Conservation (phyloP, 1,140 invertebrate species). For the Caenorhabditis tropicalis region DNA sequence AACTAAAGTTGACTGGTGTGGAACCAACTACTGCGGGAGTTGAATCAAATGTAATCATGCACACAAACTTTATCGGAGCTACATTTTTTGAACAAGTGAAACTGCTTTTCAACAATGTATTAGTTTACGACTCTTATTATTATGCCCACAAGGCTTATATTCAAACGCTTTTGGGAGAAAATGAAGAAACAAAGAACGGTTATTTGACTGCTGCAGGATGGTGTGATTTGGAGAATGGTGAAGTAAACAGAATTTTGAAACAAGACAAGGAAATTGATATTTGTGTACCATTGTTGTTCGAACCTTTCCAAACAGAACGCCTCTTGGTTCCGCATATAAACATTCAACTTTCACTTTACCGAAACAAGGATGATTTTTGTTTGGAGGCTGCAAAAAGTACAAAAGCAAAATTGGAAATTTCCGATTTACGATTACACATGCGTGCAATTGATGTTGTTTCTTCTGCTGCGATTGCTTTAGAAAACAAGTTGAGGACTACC, state of each 20-base stretch:
- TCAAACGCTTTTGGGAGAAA: not conserved
- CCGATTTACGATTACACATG: not conserved
- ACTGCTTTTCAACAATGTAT: not conserved
- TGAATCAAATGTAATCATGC: not conserved
- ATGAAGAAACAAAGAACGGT: not conserved
- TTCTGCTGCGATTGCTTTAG: not conserved
- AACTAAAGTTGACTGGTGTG: not conserved
- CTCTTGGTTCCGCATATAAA: not conserved
- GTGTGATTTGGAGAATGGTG: not conserved
- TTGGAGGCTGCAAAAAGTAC: not conserved
- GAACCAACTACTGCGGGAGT: not conserved
- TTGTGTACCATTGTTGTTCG: not conserved
- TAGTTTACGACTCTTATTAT: not conserved
- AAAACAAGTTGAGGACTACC: not conserved
- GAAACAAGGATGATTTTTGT: not conserved
- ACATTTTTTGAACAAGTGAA: not conserved
- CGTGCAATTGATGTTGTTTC: not conserved
- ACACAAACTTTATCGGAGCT: not conserved
- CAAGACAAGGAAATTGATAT: not conserved
- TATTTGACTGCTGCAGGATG: not conserved
- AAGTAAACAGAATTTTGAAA: not conserved
- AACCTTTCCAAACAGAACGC: not conserved
- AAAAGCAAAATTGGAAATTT: not conserved
- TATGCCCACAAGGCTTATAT: not conserved
- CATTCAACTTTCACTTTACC: not conserved